Conservation (phyloP, 2,888 invertebrate genomes). For the Serrognathus titanus region DNA sequence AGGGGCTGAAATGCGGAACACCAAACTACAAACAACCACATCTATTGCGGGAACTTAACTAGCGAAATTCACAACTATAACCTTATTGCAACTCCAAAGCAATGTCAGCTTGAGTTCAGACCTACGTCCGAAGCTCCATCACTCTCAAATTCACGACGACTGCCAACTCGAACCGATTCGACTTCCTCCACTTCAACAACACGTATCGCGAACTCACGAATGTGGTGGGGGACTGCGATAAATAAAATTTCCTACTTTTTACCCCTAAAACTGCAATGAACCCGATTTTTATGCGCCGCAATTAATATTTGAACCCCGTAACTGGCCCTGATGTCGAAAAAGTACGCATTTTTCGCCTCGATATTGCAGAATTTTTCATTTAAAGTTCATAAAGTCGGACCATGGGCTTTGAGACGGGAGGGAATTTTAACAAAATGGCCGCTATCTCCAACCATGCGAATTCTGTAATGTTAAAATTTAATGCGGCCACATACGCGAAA, state of each 20-base stretch:
- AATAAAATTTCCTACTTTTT: slow-evolving; percentile 18
- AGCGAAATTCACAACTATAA: slow-evolving; percentile 15
- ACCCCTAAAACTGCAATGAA: slow-evolving; percentile 9
- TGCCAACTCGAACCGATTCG: slow-evolving; percentile 2
- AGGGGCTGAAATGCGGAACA: slow-evolving; percentile 9
- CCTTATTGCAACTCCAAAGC: slow-evolving; percentile 5
- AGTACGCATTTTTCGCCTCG: slow-evolving; percentile 30
- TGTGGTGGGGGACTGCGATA: slow-evolving; percentile 20
- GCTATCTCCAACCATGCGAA: slow-evolving; percentile 31
- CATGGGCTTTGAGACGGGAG: slow-evolving; percentile 35
- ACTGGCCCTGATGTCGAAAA: slow-evolving; percentile 28
- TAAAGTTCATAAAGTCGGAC: slow-evolving; percentile 41
- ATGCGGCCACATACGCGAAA: no score
- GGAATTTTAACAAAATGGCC: slow-evolving; percentile 44
- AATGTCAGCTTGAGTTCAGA: not conserved
- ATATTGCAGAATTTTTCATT: slow-evolving; percentile 30
- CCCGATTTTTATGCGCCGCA: slow-evolving; percentile 2
- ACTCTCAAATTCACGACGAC: slow-evolving; percentile 12
- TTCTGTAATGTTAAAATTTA: slow-evolving; percentile 1
- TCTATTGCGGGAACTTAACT: slow-evolving; percentile 17
- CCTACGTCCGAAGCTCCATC: slow-evolving; percentile 13
- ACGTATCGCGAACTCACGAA: slow-evolving; percentile 21
- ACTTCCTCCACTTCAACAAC: not conserved
- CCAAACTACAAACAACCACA: slow-evolving; percentile 13
- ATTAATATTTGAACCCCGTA: not conserved